Evolutionary conservation across 2,888 invertebrate species (phyloP), one percentile per base, ranked within the genome.

Genomic region (Platypus cylindrus): DNA sequence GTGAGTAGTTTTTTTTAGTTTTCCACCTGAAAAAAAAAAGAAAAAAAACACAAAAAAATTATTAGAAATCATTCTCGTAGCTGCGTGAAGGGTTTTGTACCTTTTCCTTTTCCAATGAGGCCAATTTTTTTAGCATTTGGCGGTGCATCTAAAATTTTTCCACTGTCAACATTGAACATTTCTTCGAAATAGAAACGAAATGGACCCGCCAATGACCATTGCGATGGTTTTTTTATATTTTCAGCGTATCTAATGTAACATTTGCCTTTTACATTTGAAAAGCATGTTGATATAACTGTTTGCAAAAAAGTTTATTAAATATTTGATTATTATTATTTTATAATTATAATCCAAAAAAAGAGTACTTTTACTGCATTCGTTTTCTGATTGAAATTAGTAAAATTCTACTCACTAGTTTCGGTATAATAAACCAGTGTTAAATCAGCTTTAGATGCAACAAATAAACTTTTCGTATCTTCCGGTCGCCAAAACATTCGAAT

Each of bases 381-480:
- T n/a, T n/a, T n/a, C n/a, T n/a, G n/a, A n/a, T n/a, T n/a, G n/a
- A n/a, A n/a, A n/a, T n/a, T n/a, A n/a, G n/a, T n/a, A n/a, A n/a
- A n/a, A n/a, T n/a, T n/a, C n/a, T n/a, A n/a, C n/a, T n/a, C n/a
- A n/a, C n/a, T n/a, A n/a, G n/a, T n/a, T n/a, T n/a, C 71, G 37
- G 76, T 77, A 78, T 83, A 86, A 56, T 78, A 86, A 1, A 86
- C 57, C 37, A 77, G 59, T 54, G 84, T 84, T 9, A 83, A 58
- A 53, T 85, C 82, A 31, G 71, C 65, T 41, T 75, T 70, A 41
- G 75, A 68, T 1, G 71, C 67, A 11, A 65, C 54, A 32, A 59
- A 50, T 15, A 64, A 57, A 31, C 70, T 70, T 43, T 69, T 70
- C 0, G 81, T 83, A 54, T 84, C 76, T 58, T 83, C 82, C 1